Evolutionary conservation across 2,113 vertebrate species (phyloP).

Genomic region (Scomber colias): DNA sequence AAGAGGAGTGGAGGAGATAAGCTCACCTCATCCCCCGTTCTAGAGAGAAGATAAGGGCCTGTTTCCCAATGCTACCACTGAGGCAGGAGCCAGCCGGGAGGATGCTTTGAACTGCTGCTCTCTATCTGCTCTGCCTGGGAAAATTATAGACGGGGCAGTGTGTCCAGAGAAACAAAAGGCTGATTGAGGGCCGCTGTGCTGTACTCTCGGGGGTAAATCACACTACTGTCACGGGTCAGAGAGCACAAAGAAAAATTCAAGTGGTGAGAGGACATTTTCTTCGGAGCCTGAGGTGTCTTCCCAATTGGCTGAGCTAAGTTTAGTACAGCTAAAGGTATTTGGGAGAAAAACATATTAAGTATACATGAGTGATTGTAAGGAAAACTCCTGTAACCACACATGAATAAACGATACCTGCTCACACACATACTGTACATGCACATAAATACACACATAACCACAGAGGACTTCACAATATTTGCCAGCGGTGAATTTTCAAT

Average conservation of each 20-base stretch:
- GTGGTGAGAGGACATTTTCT: constrained; percentile 66
- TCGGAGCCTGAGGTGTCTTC: constrained; percentile 67
- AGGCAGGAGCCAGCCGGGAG: constrained; percentile 73
- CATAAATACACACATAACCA: constrained; percentile 29
- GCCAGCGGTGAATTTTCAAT: neutral
- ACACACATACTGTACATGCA: neutral
- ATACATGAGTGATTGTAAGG: constrained; percentile 69
- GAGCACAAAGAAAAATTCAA: constrained; percentile 69
- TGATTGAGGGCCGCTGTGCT: constrained; percentile 74
- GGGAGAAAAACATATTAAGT: constrained; percentile 52
- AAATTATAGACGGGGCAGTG: constrained; percentile 74
- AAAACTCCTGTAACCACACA: constrained; percentile 55
- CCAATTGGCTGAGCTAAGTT: constrained; percentile 47
- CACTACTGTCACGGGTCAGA: constrained; percentile 75
- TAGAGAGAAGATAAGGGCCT: constrained; percentile 74
- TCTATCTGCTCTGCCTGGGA: constrained; percentile 80
- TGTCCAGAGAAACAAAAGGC: constrained; percentile 78
- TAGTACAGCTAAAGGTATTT: constrained; percentile 57
- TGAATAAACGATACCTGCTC: constrained; percentile 67
- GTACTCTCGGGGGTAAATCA: constrained; percentile 73
- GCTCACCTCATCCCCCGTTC: constrained; percentile 63
- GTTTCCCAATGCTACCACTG: constrained; percentile 79
- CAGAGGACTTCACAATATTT: neutral
- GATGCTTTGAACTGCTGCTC: constrained; percentile 78
- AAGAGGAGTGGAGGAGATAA: constrained; percentile 81